Evolutionary conservation across 2,113 vertebrate species (phyloP), one percentile per base, ranked within the genome.

Genomic region (Heterotis niloticus): DNA sequence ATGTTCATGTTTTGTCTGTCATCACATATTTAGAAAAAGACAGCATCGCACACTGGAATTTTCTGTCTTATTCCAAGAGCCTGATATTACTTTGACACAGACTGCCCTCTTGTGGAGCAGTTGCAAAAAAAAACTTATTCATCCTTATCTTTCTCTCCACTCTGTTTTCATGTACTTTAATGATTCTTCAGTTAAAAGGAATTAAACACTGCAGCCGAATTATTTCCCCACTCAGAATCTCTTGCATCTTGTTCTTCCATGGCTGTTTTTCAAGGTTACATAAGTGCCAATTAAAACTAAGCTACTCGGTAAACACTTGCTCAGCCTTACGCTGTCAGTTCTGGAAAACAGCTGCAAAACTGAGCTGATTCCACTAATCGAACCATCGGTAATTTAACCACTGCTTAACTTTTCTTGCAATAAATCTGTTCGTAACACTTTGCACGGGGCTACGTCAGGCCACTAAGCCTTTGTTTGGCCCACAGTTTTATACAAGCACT

Each of bases 21-120:
- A 62, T 62, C 18, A 7, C 59, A 13, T 11, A 62, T 11, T 62
- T 62, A 62, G 2, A 13, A 13, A 62, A 62, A 62, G n/a, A n/a
- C n/a, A n/a, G n/a, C n/a, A n/a, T n/a, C n/a, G n/a, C 34, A 44
- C 64, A 65, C 64, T 65, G 64, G 1, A 65, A 23, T 44, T 44
- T 44, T 44, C 34, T 44, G 34, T 7, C 7, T 2, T 44, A 2
- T 44, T 44, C 34, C 7, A 44, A 44, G 3, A 44, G 34, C 3
- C 34, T 44, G 34, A 44, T 44, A 44, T 44, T 44, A 44, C 34
- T 7, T 18, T n/a, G 24, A 20, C 17, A 56, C 16, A 73, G 54
- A 14, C 71, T 56, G 71, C 71, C 71, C 71, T n/a, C 71, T 74
- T 23, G 23, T 74, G 71, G 71, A 57, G 17, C 23, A 56, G 9